Evolutionary conservation across 2,888 invertebrate genomes (phyloP), one percentile per base, ranked within the genome.

Genomic region (Micoletzkya japonica): DNA sequence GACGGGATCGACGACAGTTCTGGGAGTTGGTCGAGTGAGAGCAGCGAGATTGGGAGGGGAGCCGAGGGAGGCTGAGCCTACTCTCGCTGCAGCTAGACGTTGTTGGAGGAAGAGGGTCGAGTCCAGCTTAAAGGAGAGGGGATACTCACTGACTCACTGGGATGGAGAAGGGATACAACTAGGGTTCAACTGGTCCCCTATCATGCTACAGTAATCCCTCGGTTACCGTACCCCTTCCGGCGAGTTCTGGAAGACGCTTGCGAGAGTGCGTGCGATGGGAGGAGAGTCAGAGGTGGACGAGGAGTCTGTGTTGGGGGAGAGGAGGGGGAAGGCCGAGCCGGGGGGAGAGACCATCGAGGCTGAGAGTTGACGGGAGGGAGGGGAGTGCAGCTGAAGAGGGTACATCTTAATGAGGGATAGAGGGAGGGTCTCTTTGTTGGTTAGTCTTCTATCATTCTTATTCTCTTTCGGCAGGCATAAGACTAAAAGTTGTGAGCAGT

Each of bases 21-120:
- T 26, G 39, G 64, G 24, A 36, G 54, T 28, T 30, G 36, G 30
- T 24, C 54, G 64, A 17, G 26, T 28, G 17, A 37, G 26, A 20
- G 32, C 32, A 2, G 39, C 26, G n/a, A n/a, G n/a, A n/a, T n/a
- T n/a, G n/a, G 57, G 36, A 56, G 67, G 67, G 30, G 30, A n/a
- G 3, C 67, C 37, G 20, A 52, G 36, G 2, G 37, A 37, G 14
- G 68, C 70, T 59, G 26, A 57, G 20, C 50, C 69, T 72, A 64
- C 63, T 66, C 32, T 58, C 32, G 68, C 72, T n/a, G 32, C 36
- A 3, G 69, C 69, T 30, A 75, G 49, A n/a, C 73, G 72, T 10
- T 77, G 76, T 34, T 73, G 72, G 72, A 77, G 74, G 61, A 74
- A 49, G 17, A 79, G 75, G 69, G 77, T 76, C 32, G 77, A 74